Percentiles rank a stretch among this genome's conserved stretches.
Conservation (phyloP, 2,113 vertebrate genomes). For the Okapia johnstoni region DNA sequence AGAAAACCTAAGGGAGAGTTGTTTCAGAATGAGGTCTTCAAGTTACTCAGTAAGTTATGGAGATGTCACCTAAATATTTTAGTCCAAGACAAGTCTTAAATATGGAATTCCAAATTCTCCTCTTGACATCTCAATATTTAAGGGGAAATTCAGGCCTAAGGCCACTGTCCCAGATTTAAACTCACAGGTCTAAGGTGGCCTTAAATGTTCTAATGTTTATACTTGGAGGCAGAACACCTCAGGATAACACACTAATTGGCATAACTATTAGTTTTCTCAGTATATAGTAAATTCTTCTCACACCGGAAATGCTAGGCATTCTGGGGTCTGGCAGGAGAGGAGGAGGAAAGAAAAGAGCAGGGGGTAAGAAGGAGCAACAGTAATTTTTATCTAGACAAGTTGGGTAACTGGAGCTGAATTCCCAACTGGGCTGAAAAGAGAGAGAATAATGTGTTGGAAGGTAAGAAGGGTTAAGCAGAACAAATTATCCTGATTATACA, state of each 20-base stretch:
- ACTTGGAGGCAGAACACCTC: background rate
- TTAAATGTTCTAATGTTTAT: background rate
- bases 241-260: background rate
- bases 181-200: background rate
- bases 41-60: background rate
- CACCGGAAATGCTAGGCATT: background rate
- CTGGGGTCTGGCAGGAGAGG: background rate
- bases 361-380: background rate
- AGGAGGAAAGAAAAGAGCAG: background rate
- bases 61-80: background rate
- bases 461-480: background rate
- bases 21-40: slow-evolving; percentile 14
- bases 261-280: background rate
- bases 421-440: background rate
- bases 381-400: background rate
- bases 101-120: background rate
- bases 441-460: background rate
- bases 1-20: slow-evolving; percentile 5
- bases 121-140: background rate
- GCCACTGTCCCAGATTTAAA: background rate
- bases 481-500: background rate
- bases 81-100: background rate
- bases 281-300: background rate
- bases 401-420: background rate
- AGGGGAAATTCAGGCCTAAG: background rate